Base-by-base conservation (phyloP, 2,113 vertebrate genomes). In the Oreotragus oreotragus region DNA sequence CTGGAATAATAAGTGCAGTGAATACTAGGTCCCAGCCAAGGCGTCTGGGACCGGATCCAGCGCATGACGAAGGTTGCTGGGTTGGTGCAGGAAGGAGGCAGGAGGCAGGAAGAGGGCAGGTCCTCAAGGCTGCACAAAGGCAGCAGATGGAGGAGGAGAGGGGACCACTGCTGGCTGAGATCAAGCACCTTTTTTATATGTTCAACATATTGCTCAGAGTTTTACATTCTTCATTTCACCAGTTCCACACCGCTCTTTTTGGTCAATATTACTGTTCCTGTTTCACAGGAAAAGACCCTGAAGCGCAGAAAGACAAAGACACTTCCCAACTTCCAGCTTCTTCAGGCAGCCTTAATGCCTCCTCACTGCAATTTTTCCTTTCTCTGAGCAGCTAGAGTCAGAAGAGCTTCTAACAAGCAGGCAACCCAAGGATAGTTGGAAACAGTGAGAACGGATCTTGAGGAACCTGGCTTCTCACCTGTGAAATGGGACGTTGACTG, bases 31-130 rank as follows among this genome's bases (percentile, higher is more conserved):
- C 97, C 97, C 90, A 57, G 83, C 97, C 47, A 14, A 93, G 81
- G 16, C 45, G 92, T 64, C 96, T 88, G 15, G 91, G 80, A 66
- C 66, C 0, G 0, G 76, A 83, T 97, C 98, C 98, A 98, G 94
- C 49, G 6, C 62, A 8, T 96, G 95, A 96, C 90, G 60, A 28
- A 94, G 85, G 95, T 62, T 94, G 76, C 84, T 9, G 76, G 81
- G 95, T 77, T 45, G 58, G 39, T 25, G 17, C 73, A 17, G 49
- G 23, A 90, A 83, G 93, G 84, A 96, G 91, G 83, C 91, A 79
- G 85, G 70, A 88, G 73, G 89, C 89, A 6, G 49, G 55, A 77
- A 73, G 51, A 47, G 23, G 85, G 76, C 58, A 33, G 64, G 47
- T 83, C 30, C 94, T 15, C 17, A 21, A 23, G 43, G 43, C 90